Base-by-base conservation (phyloP, 1,140 invertebrate species). In the Pogonognathellus flavescens region DNA sequence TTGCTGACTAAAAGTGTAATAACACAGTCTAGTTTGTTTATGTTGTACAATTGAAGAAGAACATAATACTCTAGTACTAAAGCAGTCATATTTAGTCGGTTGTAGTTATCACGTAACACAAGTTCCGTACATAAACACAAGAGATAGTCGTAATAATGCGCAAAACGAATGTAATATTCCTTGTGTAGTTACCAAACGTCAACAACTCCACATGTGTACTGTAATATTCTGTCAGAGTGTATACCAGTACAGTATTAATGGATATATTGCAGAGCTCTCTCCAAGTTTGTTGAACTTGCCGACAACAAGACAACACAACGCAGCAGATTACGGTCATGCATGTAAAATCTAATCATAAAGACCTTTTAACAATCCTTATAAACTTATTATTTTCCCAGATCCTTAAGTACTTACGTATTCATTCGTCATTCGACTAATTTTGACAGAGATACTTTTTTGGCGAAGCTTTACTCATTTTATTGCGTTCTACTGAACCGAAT, bases 231-330 rank as follows among this genome's bases (percentile, higher is more conserved):
- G 31, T 41, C 31, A 41, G 1, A 41, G 31, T 6, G 31, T 6
- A 41, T 41, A 41, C 31, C 6, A 6, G 66, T 76, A 76, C 70
- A 50, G 70, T 76, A 76, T 50, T 76, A 76, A 76, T 76, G 70
- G 31, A 76, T 25, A 66, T 25, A 41, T 41, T 41, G 31, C 31
- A 41, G 31, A 41, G 31, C 31, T 41, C 31, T 31, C n/a, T n/a
- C n/a, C 70, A 76, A 31, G 70, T 76, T 76, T 76, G 41, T 76
- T 76, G 70, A 76, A 76, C 70, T 76, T 76, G 70, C 41, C 70
- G 70, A 31, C 70, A 76, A 49, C 5, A 13, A 3, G 16, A 49
- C 5, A 76, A 49, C n/a, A 76, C 31, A 76, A 50, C 41, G 9
- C 16, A n/a, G 70, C 31, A 41, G 31, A 41, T 41, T 76, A 76